Percentiles rank a stretch among this genome's conserved stretches.
Conservation (phyloP, 2,113 vertebrate species). For the Equus przewalskii region DNA sequence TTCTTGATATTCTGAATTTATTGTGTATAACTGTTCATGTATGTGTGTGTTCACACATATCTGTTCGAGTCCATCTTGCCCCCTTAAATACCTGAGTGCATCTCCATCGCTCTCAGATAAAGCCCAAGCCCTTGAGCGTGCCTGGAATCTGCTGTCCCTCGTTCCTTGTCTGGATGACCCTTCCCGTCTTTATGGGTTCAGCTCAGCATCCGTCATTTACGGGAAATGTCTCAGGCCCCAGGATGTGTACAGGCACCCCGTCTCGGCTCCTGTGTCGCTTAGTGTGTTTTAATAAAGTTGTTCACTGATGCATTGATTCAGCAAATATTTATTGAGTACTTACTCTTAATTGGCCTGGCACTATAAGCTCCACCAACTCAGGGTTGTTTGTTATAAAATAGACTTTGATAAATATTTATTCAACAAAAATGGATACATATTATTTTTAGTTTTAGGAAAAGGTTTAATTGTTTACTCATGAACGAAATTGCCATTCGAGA, state of each 20-base stretch:
- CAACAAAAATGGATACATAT: slow-evolving; percentile 29
- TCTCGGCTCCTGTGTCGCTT: neutral
- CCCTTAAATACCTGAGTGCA: neutral
- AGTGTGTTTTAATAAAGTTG: slow-evolving; percentile 27
- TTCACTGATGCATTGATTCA: neutral
- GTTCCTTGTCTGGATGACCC: neutral
- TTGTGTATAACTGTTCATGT: neutral
- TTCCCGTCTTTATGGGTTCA: neutral
- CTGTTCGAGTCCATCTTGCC: neutral
- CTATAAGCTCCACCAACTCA: neutral
- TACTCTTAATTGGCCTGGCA: neutral
- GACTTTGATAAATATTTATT: slow-evolving; percentile 42
- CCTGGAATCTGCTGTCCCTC: neutral
- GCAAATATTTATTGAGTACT: neutral
- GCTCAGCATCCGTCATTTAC: neutral
- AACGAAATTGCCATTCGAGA: slow-evolving; percentile 31
- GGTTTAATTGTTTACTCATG: neutral
- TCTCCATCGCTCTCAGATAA: neutral
- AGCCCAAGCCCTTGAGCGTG: neutral
- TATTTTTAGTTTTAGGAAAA: slow-evolving; percentile 66
- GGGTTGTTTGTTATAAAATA: neutral
- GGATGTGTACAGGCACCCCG: neutral
- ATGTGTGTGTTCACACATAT: neutral
- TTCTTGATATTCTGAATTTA: slow-evolving; percentile 32
- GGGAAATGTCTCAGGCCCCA: slow-evolving; percentile 6